Base-by-base conservation (phyloP, 2,797 vertebrate genomes). In the Odontamblyopus lacepedii region DNA sequence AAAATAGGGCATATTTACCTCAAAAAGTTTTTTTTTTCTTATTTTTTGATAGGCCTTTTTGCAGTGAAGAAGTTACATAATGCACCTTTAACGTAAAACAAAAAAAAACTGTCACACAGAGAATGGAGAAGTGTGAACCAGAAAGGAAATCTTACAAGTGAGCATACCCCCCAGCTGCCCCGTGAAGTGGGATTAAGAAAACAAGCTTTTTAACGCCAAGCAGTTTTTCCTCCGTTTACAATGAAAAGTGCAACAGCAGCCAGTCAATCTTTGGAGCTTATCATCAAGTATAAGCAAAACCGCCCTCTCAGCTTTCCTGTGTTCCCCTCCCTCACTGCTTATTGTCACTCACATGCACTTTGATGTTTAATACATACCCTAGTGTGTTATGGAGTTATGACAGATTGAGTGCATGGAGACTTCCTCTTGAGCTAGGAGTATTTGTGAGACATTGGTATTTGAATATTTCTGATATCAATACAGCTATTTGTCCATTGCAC, bases 101-200 rank as follows among this genome's bases (percentile, higher is more conserved):
- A 35, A 35, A 44, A 44, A 13, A 12, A 13, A 2, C 78, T 76
- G 78, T 85, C 66, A 44, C 75, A 82, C 73, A 79, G 75, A 75
- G 72, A 79, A 70, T 80, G 29, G 32, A 71, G 75, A 32, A 29
- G 56, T 74, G 71, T 0, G n/a, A 50, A 6, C 7, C 6, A 73
- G 76, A 27, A 44, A 64, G 72, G 75, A 83, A 87, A 83, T 79
- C 73, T 85, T 83, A 82, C 83, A 88, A 90, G 75, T 75, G 67
- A 87, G 81, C 81, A 84, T 80, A 84, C 89, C 85, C 85, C 80
- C 70, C 76, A 78, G 88, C 78, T 75, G 84, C 81, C 80, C 79
- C 81, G 72, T 83, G 81, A 89, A 88, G 85, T 85, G 76, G 86
- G 88, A 90, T 92, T 93, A 91, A 85, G 80, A 85, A 89, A 92